Evolutionary conservation across 2,113 vertebrate species (phyloP), one percentile per base, ranked within the genome.

Genomic region (Phalacrocorax carbo): DNA sequence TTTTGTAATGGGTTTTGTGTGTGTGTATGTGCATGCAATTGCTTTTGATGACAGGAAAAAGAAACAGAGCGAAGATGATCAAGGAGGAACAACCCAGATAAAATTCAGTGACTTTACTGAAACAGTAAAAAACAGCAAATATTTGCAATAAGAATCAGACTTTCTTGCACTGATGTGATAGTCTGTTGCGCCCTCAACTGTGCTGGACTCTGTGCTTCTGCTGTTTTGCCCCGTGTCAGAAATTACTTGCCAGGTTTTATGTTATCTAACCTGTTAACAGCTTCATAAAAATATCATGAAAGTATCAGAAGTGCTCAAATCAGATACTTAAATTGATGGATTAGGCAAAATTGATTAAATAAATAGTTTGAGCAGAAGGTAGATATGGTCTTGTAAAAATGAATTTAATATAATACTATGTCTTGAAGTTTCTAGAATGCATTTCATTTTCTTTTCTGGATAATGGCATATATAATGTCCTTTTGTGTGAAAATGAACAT

Each of bases 401-500:
- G 5, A 71, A 36, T 69, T 71, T 77, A 61, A 65, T 76, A 19
- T 27, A 84, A 30, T 60, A 52, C 0, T 49, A 4, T 30, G 13
- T 57, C 34, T 85, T 34, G 34, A 72, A 72, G 34, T 82, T 89
- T 82, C 15, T 79, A 61, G n/a, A 84, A 70, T 26, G 2, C 5
- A 12, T 48, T 90, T 91, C 0, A 16, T 55, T 64, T 61, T 66
- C 8, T 40, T 44, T 61, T 57, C n/a, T 57, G 10, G 11, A 65
- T 48, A 81, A 82, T 48, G 4, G 30, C 10, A 54, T 84, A 65
- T 64, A 60, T 27, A 26, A 30, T 32, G 15, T 61, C 6, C 32
- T 57, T 92, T 80, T 82, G 16, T 61, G n/a, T 83, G 71, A 93
- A 79, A 85, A 73, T 46, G 11, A 93, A 15, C 25, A 69, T 78